phyloP scores from a whole-genome alignment of 2,888 invertebrate species.

The Gibbula magus region DNA sequence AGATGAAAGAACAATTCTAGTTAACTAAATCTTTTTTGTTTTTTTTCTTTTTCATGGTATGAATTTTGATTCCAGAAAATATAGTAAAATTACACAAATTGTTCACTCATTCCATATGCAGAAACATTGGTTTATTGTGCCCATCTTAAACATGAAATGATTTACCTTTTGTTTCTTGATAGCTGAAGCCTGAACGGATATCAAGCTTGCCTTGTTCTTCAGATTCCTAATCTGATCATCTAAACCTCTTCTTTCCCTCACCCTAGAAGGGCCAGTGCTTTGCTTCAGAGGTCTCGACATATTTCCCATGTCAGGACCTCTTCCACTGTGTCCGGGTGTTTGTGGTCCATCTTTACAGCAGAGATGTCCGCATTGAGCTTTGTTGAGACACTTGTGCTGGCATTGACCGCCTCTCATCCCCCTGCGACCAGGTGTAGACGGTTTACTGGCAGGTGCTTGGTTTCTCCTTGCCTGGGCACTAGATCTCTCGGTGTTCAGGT shows the following conservation, averaged over 20 bases:
- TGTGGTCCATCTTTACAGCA: conserved; percentile 66
- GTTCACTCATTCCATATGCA: too few species aligned
- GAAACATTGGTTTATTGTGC: too few species aligned
- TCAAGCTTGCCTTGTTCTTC: conserved; percentile 21
- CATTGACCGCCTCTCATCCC: conserved; percentile 37
- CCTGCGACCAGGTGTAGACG: background rate
- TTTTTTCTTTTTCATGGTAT: too few species aligned
- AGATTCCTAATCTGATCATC: conserved; percentile 15
- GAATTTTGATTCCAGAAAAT: too few species aligned
- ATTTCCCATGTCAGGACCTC: background rate
- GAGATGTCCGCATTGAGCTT: conserved; percentile 63
- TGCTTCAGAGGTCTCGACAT: too few species aligned
- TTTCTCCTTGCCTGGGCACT: background rate
- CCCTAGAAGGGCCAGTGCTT: background rate
- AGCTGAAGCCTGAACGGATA: conserved; percentile 16
- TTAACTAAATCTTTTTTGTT: too few species aligned
- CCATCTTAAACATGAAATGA: too few species aligned
- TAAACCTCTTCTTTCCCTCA: background rate
- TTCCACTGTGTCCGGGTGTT: background rate
- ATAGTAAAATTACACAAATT: too few species aligned
- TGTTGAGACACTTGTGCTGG: conserved; percentile 65
- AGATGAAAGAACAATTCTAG: too few species aligned
- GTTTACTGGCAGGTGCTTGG: background rate
- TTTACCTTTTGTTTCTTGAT: conserved; percentile 34
- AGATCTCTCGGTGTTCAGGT: background rate